Conservation (phyloP, 2,797 vertebrate species). For the Enteromius fasciolatus region DNA sequence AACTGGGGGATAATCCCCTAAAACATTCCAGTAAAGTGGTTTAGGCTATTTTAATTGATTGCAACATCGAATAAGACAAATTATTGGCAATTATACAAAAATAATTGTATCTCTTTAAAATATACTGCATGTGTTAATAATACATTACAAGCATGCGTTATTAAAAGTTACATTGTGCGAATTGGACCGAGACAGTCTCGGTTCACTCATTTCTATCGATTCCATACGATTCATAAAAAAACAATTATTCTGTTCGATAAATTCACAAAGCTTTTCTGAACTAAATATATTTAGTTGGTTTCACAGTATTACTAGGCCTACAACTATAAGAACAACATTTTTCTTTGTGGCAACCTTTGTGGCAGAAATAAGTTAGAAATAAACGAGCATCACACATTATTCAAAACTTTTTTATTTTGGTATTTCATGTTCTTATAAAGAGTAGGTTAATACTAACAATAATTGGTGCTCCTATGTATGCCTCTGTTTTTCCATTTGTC, state of each 20-base stretch:
- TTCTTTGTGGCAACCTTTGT: neutral
- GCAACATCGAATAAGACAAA: neutral
- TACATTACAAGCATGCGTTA: neutral
- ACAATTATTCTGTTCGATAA: neutral
- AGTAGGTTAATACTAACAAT: slow-evolving; percentile 15
- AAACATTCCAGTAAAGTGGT: neutral
- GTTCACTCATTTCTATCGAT: neutral
- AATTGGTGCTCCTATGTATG: slow-evolving; percentile 35
- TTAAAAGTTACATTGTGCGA: neutral
- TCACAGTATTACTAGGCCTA: neutral
- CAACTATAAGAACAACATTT: neutral
- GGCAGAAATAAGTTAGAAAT: neutral
- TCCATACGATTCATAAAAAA: neutral
- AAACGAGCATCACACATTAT: neutral
- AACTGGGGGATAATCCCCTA: no score
- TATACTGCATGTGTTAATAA: neutral
- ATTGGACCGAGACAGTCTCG: neutral
- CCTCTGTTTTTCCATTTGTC: slow-evolving; percentile 30
- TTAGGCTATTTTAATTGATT: neutral
- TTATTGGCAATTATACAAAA: neutral
- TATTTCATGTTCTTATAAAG: slow-evolving; percentile 35
- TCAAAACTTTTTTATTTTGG: slow-evolving; percentile 32
- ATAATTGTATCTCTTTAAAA: neutral
- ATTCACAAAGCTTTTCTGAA: neutral
- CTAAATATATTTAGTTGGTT: neutral